phyloP scores from a whole-genome alignment of 2,888 invertebrate species.

The Mechanitis messenoides region DNA sequence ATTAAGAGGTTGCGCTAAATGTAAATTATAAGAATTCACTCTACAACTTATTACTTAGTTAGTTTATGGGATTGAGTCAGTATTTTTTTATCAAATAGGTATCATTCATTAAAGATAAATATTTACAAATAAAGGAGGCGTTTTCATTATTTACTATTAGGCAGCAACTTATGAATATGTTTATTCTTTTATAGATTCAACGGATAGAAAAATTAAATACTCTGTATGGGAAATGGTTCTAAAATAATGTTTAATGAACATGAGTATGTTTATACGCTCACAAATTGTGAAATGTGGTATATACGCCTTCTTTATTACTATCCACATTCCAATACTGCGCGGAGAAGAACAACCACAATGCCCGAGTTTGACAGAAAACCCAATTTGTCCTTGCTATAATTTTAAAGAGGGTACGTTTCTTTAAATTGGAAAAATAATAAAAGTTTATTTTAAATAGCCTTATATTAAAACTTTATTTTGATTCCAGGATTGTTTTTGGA shows the following conservation, averaged over 20 bases:
- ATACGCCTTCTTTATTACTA: conserved; percentile 74
- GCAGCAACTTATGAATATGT: neutral
- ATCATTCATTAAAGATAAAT: no score
- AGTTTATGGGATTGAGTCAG: no score
- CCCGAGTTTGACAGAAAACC: conserved; percentile 85
- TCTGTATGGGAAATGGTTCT: conserved; percentile 65
- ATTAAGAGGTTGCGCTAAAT: no score
- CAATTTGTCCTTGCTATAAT: conserved; percentile 93
- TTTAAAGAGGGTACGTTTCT: conserved; percentile 85
- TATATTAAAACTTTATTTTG: conserved; percentile 14
- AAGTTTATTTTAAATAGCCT: conserved; percentile 15
- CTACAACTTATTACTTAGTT: no score
- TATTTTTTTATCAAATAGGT: no score
- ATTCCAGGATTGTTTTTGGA: conserved; percentile 87
- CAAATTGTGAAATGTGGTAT: conserved; percentile 66
- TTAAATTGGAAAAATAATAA: conserved; percentile 24
- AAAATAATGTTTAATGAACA: conserved; percentile 63
- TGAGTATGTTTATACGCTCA: conserved; percentile 61
- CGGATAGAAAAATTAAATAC: conserved; percentile 29
- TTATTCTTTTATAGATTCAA: conserved; percentile 28
- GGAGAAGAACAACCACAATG: conserved; percentile 78
- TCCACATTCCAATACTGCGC: conserved; percentile 71
- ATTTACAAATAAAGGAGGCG: neutral
- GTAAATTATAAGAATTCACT: no score
- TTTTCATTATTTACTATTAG: neutral